phyloP scores from a whole-genome alignment of 2,888 invertebrate species.

The Mesopsocus fuscifrons region DNA sequence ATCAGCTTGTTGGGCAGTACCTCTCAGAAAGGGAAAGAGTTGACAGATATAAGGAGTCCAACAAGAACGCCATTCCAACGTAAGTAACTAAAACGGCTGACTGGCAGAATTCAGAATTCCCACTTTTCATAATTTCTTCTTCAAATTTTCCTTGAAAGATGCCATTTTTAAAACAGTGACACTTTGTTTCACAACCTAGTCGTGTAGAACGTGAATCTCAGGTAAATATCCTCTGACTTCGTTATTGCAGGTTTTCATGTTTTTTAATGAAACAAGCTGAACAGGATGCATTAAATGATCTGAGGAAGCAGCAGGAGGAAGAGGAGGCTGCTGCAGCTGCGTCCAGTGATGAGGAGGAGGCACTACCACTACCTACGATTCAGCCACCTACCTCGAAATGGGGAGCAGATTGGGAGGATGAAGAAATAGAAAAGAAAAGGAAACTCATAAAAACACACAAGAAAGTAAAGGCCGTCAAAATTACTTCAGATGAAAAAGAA shows the following conservation, averaged over 20 bases:
- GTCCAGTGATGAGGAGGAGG: slow-evolving; percentile 10
- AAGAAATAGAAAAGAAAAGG: slow-evolving; percentile 19
- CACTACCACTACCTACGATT: slow-evolving; percentile 13
- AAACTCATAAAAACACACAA: slow-evolving; percentile 15
- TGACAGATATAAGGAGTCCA: too few species aligned
- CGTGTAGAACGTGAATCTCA: too few species aligned
- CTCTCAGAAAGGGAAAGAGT: slow-evolving; percentile 56
- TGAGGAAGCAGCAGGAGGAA: slow-evolving; percentile 39
- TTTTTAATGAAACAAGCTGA: slow-evolving; percentile 64
- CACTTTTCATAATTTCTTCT: slow-evolving; percentile 1
- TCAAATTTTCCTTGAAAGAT: too few species aligned
- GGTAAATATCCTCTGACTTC: too few species aligned
- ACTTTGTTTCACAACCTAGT: too few species aligned
- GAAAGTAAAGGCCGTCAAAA: slow-evolving; percentile 12
- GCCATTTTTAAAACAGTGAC: too few species aligned
- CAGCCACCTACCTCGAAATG: slow-evolving; percentile 18
- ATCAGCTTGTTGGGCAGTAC: slow-evolving; percentile 75
- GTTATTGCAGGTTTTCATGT: slow-evolving; percentile 24
- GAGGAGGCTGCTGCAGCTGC: slow-evolving; percentile 28
- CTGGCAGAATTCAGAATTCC: slow-evolving; percentile 1
- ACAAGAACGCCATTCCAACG: slow-evolving; percentile 31
- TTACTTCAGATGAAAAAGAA: slow-evolving; percentile 26
- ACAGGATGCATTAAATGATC: slow-evolving; percentile 41
- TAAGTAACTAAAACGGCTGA: slow-evolving; percentile 25
- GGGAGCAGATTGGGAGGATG: slow-evolving; percentile 21